These are phyloP conservation scores for Sander vitreus DNA, from an alignment of 2,113 vertebrate species.

Conservation along the genomic window DNA sequence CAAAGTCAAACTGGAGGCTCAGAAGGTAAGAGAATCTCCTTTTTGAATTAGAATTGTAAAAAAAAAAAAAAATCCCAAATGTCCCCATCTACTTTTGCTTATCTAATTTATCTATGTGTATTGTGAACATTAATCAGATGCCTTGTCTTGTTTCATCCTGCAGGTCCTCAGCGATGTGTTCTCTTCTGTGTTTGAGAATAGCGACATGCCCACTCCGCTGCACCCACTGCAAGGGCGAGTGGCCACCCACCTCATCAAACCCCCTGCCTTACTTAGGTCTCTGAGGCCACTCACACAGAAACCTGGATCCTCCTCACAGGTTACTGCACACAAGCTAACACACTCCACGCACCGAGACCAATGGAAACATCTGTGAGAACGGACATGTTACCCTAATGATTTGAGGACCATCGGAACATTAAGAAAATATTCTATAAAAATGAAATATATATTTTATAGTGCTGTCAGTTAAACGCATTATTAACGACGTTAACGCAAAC, in stretches of 20 bases:
- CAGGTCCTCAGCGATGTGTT: constrained; percentile 93
- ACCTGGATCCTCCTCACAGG: constrained; percentile 85
- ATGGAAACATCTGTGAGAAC: too few species aligned
- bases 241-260: constrained; percentile 85
- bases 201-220: constrained; percentile 83
- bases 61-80: not conserved
- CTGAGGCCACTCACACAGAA: constrained; percentile 76
- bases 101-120: not conserved
- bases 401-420: too few species aligned
- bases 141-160: not conserved
- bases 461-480: too few species aligned
- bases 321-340: constrained; percentile 47
- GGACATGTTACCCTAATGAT: too few species aligned
- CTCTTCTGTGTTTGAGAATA: constrained; percentile 91
- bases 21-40: constrained; percentile 85
- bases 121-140: not conserved
- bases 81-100: too few species aligned
- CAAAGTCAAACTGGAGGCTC: constrained; percentile 90
- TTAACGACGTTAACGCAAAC: too few species aligned
- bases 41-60: too few species aligned
- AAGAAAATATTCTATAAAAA: too few species aligned
- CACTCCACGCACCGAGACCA: too few species aligned
- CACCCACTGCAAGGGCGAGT: constrained; percentile 82
- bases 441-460: too few species aligned
- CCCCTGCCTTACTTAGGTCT: constrained; percentile 83